Conservation (phyloP, 2,797 vertebrate genomes). For the Peromyscus attwateri region DNA sequence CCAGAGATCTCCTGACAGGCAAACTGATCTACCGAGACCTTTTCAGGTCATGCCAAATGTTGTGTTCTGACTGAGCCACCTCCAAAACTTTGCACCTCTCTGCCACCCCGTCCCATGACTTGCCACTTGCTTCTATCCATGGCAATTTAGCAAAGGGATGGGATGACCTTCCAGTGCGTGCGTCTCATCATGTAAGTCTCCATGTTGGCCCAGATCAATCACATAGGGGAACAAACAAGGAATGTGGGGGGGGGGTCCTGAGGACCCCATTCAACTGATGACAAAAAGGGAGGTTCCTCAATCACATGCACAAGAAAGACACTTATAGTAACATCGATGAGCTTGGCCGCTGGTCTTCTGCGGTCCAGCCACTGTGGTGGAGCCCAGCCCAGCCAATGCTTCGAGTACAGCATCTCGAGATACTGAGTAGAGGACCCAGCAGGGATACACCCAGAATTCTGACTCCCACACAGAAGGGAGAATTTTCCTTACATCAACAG, state of each 20-base stretch:
- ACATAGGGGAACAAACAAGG: not conserved
- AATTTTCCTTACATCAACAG: not conserved
- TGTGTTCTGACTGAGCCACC: not conserved
- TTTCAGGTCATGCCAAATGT: too few relatives aligned
- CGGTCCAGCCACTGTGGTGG: not conserved
- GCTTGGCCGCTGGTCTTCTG: not conserved
- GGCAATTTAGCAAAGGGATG: not conserved
- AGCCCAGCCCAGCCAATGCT: not conserved
- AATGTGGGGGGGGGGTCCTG: not conserved
- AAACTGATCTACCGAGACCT: not conserved
- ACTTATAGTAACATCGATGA: not conserved
- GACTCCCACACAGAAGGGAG: not conserved
- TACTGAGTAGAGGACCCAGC: not conserved
- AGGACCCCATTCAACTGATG: not conserved
- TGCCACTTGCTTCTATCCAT: not conserved
- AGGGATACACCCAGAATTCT: not conserved
- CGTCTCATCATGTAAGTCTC: not conserved
- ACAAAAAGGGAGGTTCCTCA: not conserved
- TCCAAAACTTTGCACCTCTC: not conserved
- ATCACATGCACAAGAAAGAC: not conserved
- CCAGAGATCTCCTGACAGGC: not conserved
- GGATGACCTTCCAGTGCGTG: accelerated
- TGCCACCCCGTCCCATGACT: not conserved
- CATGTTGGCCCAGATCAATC: not conserved
- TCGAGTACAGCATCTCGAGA: not conserved